These are phyloP conservation scores for Dione juno DNA, from an alignment of 2,888 invertebrate species.

Conservation along the genomic window DNA sequence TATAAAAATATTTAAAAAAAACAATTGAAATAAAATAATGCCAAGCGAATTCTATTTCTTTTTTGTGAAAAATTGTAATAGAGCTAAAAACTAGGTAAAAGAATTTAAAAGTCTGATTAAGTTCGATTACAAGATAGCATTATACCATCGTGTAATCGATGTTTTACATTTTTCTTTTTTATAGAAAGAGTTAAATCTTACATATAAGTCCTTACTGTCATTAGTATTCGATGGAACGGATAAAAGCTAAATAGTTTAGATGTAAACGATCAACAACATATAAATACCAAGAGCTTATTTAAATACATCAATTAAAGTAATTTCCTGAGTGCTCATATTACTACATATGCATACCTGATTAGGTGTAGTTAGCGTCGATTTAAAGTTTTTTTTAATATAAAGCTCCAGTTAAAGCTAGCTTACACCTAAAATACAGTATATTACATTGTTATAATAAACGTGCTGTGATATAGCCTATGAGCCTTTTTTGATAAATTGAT, in stretches of 20 bases:
- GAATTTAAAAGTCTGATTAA: conserved; percentile 25
- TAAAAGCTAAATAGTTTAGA: conserved; percentile 28
- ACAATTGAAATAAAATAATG: too few relatives aligned
- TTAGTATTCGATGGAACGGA: conserved; percentile 23
- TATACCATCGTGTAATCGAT: background rate
- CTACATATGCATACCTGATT: background rate
- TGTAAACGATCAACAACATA: background rate
- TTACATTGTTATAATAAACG: too few relatives aligned
- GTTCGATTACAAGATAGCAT: conserved; percentile 15
- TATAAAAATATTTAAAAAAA: too few relatives aligned
- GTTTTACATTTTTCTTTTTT: conserved; percentile 3
- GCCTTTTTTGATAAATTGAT: too few relatives aligned
- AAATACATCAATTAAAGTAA: conserved; percentile 24
- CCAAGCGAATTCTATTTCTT: background rate
- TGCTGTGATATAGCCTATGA: too few relatives aligned
- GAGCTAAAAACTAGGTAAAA: conserved; percentile 4
- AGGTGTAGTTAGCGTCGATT: too few relatives aligned
- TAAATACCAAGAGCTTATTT: conserved; percentile 4
- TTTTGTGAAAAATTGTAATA: conserved; percentile 11
- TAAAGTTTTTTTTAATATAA: too few relatives aligned
- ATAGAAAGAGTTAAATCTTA: conserved; percentile 34
- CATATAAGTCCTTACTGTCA: conserved; percentile 37
- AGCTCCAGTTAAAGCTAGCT: too few relatives aligned
- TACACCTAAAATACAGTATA: too few relatives aligned
- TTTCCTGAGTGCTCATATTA: background rate